Conservation (phyloP, 2,888 invertebrate species). For the Eupithecia subfuscata region DNA sequence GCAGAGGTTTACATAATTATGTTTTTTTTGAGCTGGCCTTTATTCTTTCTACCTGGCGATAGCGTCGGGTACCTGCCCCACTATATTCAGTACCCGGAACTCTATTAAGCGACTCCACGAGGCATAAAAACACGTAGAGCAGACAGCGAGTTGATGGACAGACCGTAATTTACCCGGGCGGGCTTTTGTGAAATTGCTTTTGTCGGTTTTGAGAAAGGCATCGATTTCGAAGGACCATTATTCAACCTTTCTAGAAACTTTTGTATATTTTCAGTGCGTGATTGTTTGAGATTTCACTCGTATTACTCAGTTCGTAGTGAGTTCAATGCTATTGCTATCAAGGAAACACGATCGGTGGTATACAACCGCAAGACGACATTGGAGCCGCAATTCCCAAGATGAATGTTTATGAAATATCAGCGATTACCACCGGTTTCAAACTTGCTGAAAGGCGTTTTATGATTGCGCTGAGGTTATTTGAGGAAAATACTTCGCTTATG, state of each 20-base stretch:
- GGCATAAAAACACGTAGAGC: constrained; percentile 71
- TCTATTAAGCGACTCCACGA: constrained; percentile 74
- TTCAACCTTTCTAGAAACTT: constrained; percentile 35
- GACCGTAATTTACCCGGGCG: constrained; percentile 61
- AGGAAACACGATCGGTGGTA: constrained; percentile 42
- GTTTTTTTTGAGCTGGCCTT: constrained; percentile 59
- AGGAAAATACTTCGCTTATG: constrained; percentile 10
- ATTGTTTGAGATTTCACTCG: constrained; percentile 26
- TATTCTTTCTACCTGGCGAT: constrained; percentile 69
- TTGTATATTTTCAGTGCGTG: constrained; percentile 25
- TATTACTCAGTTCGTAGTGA: constrained; percentile 19
- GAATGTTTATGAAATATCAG: constrained; percentile 45
- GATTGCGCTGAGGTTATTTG: constrained; percentile 22
- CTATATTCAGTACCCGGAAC: constrained; percentile 76
- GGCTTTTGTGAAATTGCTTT: constrained; percentile 60
- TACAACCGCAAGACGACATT: constrained; percentile 46
- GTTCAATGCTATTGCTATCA: constrained; percentile 30
- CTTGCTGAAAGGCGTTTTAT: constrained; percentile 25
- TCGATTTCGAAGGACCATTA: constrained; percentile 40
- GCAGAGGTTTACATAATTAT: constrained; percentile 57
- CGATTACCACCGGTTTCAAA: constrained; percentile 29
- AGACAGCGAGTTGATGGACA: constrained; percentile 63
- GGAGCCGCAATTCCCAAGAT: constrained; percentile 44
- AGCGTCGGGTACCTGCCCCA: constrained; percentile 67
- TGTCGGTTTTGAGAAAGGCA: constrained; percentile 44